Evolutionary conservation across 2,113 vertebrate genomes (phyloP), one percentile per base, ranked within the genome.

Genomic region (Paradoxurus hermaphroditus): DNA sequence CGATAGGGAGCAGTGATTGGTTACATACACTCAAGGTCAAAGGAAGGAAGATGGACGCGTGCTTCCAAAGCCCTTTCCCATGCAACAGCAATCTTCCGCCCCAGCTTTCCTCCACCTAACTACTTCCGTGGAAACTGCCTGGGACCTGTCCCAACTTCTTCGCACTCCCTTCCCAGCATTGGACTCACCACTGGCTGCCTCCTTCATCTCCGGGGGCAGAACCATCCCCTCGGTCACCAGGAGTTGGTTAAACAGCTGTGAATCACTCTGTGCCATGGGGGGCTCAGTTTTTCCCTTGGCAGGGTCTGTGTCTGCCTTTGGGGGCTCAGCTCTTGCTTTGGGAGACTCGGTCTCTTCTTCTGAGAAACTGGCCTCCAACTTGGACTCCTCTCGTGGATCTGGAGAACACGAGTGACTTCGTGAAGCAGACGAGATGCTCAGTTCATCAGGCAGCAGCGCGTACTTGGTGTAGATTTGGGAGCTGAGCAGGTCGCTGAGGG

Each of bases 391-490:
- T 77, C 91, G 92, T 82, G 81, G 81, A 81, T 95, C 95, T 65
- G 77, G 88, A 59, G 94, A 89, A 72, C 70, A 79, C 67, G 75
- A 92, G 62, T 46, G 95, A 72, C 96, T 95, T n/a, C 4, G 94
- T 59, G 90, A 95, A 46, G 97, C 86, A 0, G 65, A 84, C 0
- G 29, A 75, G 77, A 78, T 94, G 46, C 92, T 91, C 29, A 9
- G 63, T 21, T 75, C 62, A 3, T 79, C 67, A 3, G 87, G 90
- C 5, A n/a, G 88, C 41, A 68, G 65, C 8, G 95, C 88, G 0
- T 99, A 99, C 67, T 99, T 99, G 97, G 53, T 63, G 62, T 99
- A 99, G 97, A 99, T 79, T 8, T 98, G 99, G 7, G 99, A 99
- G 96, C 97, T 98, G 0, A 98, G 98, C 95, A 99, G 98, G 94